Base-by-base conservation (phyloP, 2,888 invertebrate species). In the Odontocerum albicorne region DNA sequence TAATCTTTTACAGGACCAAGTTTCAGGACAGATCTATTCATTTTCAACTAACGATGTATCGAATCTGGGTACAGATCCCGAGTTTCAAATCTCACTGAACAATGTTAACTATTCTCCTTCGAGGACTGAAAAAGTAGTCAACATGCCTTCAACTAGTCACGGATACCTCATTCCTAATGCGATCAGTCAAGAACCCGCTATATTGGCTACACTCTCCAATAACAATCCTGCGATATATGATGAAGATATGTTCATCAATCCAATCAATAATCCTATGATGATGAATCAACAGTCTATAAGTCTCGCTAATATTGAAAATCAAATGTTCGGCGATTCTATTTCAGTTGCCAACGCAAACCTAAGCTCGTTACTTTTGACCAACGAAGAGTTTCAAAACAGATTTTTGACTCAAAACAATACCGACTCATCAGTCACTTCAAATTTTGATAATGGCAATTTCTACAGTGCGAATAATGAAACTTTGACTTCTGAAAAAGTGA, bases 291-390 rank as follows among this genome's bases (percentile, higher is more conserved):
- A 60, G 10, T 60, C 59, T 2, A 67, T 70, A 1, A 72, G 73
- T 58, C 70, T 76, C 46, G 71, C 71, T 22, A 74, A 73, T 63
- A 73, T 72, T 40, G 77, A 76, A 61, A 38, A 35, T 27, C 49
- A 58, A 12, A 36, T 58, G 20, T 53, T 53, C 8, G 33, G 21
- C 15, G 49, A 51, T 43, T 43, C 79, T 10, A 83, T 86, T 62
- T 85, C 84, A 2, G 85, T 84, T 49, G 83, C 83, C 1, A 84
- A 83, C 52, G 83, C 82, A 33, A 83, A 82, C 63, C 68, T 84
- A 47, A 81, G 80, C 57, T 82, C 83, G 0, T 70, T 84, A 20
- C 65, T 84, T 21, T 71, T 79, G 43, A 80, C 80, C 2, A 76
- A 77, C 60, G 77, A 78, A 44, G 75, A 76, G 55, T 74, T 70